phyloP scores from a whole-genome alignment of 92 coral and sea anemone genomes.

The Montipora capitata region DNA sequence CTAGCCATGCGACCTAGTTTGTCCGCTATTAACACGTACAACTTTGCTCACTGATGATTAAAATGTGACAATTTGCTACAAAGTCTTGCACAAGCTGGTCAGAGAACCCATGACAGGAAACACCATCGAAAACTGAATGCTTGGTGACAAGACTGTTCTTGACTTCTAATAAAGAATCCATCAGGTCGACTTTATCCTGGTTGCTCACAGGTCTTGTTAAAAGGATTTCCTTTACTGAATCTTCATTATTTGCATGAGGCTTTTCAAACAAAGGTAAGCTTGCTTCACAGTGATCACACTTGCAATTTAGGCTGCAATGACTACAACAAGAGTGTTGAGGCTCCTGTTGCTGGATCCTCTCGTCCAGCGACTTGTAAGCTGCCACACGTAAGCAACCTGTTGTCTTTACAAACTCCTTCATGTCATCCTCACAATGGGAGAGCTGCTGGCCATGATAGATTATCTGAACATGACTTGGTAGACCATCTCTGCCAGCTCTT shows the following conservation, averaged over 20 bases:
- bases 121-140: conserved; percentile 35
- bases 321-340: too few species aligned
- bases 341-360: too few species aligned
- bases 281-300: too few species aligned
- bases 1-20: too few species aligned
- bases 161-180: conserved; percentile 39
- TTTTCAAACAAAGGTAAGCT: too few species aligned
- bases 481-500: conserved; percentile 81
- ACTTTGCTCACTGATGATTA: conserved; percentile 50
- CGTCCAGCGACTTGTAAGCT: too few species aligned
- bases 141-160: conserved; percentile 13
- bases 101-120: conserved; percentile 63
- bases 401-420: conserved; percentile 18
- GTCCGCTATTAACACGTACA: too few species aligned
- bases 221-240: background rate
- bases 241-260: background rate
- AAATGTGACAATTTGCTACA: conserved; percentile 57
- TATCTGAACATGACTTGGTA: conserved; percentile 27
- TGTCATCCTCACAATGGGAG: conserved; percentile 66
- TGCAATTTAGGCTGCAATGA: too few species aligned
- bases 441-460: conserved; percentile 70
- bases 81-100: conserved; percentile 59
- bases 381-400: conserved; percentile 15
- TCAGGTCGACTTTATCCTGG: conserved; percentile 38
- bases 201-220: conserved; percentile 40